These are phyloP conservation scores for Belonocnema kinseyi DNA, from an alignment of 1,140 invertebrate species.

Conservation along the genomic window DNA sequence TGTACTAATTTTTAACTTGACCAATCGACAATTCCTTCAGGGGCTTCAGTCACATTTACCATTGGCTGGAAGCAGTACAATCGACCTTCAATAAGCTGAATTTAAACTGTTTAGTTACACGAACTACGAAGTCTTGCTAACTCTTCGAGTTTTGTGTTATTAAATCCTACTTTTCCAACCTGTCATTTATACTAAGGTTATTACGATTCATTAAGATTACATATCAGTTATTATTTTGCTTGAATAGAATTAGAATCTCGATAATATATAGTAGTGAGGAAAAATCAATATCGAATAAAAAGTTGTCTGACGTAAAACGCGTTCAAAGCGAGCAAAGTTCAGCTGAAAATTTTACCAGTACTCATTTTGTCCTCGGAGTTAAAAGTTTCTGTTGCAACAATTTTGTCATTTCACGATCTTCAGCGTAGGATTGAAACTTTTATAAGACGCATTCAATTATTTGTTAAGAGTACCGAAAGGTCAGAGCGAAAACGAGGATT, in stretches of 20 bases:
- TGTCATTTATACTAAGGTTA: too few relatives aligned
- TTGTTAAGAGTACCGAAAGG: constrained; percentile 10
- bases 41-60: constrained; percentile 4
- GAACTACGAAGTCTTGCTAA: constrained; percentile 23
- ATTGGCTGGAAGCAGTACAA: constrained; percentile 25
- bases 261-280: background rate
- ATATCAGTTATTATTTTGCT: too few relatives aligned
- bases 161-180: background rate
- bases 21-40: constrained; percentile 14
- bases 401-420: background rate
- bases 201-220: too few relatives aligned
- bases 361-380: background rate
- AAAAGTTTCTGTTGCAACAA: constrained; percentile 1
- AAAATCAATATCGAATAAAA: background rate
- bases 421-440: background rate
- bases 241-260: too few relatives aligned
- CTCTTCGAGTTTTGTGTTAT: constrained; percentile 14
- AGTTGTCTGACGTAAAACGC: constrained; percentile 8
- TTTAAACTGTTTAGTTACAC: constrained; percentile 31
- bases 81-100: constrained; percentile 26
- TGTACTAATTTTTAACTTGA: background rate
- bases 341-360: constrained; percentile 3
- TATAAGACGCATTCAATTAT: background rate
- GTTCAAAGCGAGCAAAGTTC: constrained; percentile 20
- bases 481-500: background rate